Evolutionary conservation across 2,888 invertebrate species (phyloP), one percentile per base, ranked within the genome.

Genomic region (Cantharis rufa): DNA sequence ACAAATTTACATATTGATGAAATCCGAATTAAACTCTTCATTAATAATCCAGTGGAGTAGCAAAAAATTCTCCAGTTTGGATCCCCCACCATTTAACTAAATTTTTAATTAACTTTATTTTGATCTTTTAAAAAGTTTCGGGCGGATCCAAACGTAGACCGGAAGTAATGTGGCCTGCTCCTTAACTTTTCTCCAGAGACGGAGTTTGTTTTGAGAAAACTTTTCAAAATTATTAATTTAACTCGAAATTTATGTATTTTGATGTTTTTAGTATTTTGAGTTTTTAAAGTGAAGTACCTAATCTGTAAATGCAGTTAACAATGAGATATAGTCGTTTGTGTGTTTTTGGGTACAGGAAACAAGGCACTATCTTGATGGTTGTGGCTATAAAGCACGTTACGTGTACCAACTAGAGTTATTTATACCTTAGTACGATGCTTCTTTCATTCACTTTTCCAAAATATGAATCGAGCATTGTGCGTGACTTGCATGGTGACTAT

Each of bases 371-470:
- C 82, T 82, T 81, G 81, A 81, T 81, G 80, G 78, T 79, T 80
- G 74, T 72, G 72, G 74, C 73, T 79, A 81, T 81, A 81, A 81
- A 81, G 80, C 78, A 80, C 80, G 80, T 81, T 80, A 82, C 81
- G 80, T 82, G 79, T 80, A 79, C 79, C 77, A 82, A 81, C 80
- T 77, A 78, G 79, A 79, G 80, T 81, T 80, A 80, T 81, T 81
- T 81, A 81, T 81, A 80, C 79, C 80, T 80, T 82, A 81, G 80
- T 81, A 79, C 82, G 80, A 80, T 82, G 83, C 83, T 84, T 83
- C 82, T 83, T 85, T 85, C 84, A 85, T 85, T 85, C 85, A 84
- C 82, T 84, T 84, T 84, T 85, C 84, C 84, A 84, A 84, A 85
- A 85, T 85, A 84, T 85, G 85, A 84, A 85, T 84, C 83, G 84